phyloP scores from a whole-genome alignment of 2,888 invertebrate genomes.

The Pristionchus fissidentatus region DNA sequence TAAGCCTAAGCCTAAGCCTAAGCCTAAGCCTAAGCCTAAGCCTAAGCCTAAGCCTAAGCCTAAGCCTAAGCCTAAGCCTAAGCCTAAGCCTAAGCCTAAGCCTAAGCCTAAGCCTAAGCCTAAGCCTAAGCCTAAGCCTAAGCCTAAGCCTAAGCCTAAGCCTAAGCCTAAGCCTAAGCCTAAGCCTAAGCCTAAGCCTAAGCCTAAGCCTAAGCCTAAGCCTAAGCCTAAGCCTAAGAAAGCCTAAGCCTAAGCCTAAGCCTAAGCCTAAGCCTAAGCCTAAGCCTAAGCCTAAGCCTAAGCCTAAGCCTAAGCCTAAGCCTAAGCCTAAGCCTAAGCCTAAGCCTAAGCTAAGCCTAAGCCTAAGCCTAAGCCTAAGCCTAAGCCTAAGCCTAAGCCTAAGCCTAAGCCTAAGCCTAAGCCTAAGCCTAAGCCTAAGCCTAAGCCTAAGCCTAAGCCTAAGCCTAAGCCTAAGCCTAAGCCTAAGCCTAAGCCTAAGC shows the following conservation, averaged over 20 bases:
- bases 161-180: constrained; percentile 14
- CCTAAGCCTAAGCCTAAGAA: constrained; percentile 9
- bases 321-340: constrained; percentile 41
- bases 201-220: constrained; percentile 14
- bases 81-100: no score
- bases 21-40: no score
- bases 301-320: constrained; percentile 43
- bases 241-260: constrained; percentile 14
- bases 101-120: background rate
- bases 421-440: constrained; percentile 45
- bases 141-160: no score
- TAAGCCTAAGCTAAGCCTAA: constrained; percentile 42
- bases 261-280: constrained; percentile 14
- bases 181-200: constrained; percentile 13
- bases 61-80: constrained; percentile 51
- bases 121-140: constrained; percentile 14
- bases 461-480: constrained; percentile 45
- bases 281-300: constrained; percentile 41
- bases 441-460: constrained; percentile 44
- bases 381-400: constrained; percentile 43
- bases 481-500: constrained; percentile 45
- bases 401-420: constrained; percentile 44
- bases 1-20: no score
- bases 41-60: no score
- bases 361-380: constrained; percentile 44